Conservation (phyloP, 1,140 invertebrate genomes). For the Melitaea cinxia region DNA sequence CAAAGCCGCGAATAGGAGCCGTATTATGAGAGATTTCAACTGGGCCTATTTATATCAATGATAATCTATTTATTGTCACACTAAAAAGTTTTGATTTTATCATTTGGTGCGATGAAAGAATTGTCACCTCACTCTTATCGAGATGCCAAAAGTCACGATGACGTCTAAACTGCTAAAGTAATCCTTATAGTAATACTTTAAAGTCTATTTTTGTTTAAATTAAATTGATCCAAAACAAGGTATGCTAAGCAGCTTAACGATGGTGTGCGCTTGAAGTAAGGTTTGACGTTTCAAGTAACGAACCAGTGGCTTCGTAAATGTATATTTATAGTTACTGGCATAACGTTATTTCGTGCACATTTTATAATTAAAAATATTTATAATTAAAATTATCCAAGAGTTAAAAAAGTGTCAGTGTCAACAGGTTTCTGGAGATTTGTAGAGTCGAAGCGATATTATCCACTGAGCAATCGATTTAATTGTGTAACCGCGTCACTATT, state of each 20-base stretch:
- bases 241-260: conserved; percentile 76
- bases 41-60: conserved; percentile 78
- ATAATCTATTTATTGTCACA: conserved; percentile 80
- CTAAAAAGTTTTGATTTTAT: conserved; percentile 79
- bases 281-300: conserved; percentile 70
- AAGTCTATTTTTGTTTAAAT: conserved; percentile 42
- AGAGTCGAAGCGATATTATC: conserved; percentile 26
- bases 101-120: conserved; percentile 72
- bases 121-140: conserved; percentile 75
- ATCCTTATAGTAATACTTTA: conserved; percentile 36
- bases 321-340: conserved; percentile 49
- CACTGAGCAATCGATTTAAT: conserved; percentile 45
- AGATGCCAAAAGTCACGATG: conserved; percentile 74
- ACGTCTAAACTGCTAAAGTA: conserved; percentile 19
- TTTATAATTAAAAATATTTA: background rate
- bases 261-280: conserved; percentile 63
- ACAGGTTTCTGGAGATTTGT: background rate
- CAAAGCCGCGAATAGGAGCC: conserved; percentile 72
- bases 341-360: conserved; percentile 31
- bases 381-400: background rate
- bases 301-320: conserved; percentile 51
- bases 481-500: conserved; percentile 40
- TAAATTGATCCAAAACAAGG: conserved; percentile 40
- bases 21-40: conserved; percentile 71
- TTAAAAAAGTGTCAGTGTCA: conserved; percentile 10